Evolutionary conservation across 2,888 invertebrate species (phyloP).

Genomic region (Caradrina kadenii): DNA sequence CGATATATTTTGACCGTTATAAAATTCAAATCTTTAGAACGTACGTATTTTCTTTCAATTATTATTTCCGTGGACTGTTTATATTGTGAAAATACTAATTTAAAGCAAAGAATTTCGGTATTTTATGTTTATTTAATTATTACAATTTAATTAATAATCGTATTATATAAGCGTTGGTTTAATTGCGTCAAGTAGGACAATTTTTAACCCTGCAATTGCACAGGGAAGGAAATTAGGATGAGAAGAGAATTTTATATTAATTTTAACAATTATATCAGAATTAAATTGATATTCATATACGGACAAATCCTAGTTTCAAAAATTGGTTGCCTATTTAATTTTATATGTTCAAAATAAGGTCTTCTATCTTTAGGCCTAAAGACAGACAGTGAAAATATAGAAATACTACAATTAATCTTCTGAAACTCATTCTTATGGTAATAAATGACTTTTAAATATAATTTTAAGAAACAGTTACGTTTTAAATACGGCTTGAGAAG

Average conservation of each 20-base stretch:
- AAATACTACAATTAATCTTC: background rate
- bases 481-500: background rate
- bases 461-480: background rate
- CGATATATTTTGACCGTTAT: background rate
- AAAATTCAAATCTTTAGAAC: background rate
- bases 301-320: background rate
- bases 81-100: background rate
- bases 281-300: background rate
- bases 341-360: conserved; percentile 2
- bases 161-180: background rate
- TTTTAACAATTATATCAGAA: conserved; percentile 24
- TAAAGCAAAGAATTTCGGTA: background rate
- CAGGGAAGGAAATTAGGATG: background rate
- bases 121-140: background rate
- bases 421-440: background rate
- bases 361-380: conserved; percentile 56
- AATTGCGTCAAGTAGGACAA: background rate
- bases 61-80: background rate
- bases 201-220: background rate
- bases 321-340: background rate
- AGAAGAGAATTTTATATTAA: background rate
- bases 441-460: background rate
- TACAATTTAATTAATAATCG: background rate
- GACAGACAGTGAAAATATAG: background rate
- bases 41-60: background rate